Conservation (phyloP, 2,113 vertebrate species). For the Scopus umbretta region DNA sequence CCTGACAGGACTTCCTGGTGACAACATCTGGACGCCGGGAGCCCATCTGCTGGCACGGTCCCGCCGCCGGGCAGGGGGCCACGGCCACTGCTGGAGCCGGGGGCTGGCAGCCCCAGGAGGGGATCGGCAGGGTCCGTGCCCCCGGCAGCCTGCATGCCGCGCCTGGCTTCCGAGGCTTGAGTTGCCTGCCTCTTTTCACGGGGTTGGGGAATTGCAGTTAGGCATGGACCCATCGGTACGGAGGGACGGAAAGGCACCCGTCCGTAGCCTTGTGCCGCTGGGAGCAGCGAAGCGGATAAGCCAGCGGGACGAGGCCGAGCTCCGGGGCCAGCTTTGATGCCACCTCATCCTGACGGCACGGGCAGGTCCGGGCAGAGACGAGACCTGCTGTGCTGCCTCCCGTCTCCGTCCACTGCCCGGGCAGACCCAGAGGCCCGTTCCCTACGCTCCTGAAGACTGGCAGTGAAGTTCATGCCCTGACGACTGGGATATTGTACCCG, state of each 20-base stretch:
- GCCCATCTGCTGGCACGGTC: neutral
- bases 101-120: neutral
- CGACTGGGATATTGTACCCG: accelerated
- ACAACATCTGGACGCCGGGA: slow-evolving; percentile 32
- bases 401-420: neutral
- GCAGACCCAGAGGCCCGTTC: neutral
- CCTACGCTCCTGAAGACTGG: no score
- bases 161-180: neutral
- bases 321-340: neutral
- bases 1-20: slow-evolving; percentile 18
- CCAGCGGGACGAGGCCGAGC: neutral
- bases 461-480: neutral
- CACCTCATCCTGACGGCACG: accelerated
- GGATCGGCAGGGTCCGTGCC: neutral
- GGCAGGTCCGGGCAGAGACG: neutral
- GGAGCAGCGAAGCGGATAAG: no score
- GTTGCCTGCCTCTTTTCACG: neutral
- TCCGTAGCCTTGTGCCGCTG: accelerated
- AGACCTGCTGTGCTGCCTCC: no score
- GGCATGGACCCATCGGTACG: accelerated
- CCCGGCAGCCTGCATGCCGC: neutral
- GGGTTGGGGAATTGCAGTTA: neutral
- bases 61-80: neutral
- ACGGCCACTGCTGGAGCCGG: neutral
- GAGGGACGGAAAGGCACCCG: no score